Conservation (phyloP, 2,797 vertebrate genomes). For the Lacerta viridis region DNA sequence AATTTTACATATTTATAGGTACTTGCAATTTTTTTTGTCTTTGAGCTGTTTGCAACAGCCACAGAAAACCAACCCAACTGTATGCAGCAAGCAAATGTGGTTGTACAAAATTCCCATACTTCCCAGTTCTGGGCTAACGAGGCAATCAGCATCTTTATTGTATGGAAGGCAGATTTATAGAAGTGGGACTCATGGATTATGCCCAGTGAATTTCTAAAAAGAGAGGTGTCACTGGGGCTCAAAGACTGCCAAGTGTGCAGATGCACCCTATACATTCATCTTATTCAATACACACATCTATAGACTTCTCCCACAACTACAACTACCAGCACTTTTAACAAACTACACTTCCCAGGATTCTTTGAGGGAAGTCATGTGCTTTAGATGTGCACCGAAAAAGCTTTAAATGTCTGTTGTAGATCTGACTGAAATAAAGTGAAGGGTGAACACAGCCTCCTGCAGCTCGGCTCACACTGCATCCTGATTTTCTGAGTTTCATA, state of each 20-base stretch:
- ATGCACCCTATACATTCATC: no score
- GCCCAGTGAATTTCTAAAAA: background rate
- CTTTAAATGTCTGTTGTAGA: no score
- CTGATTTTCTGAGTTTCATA: background rate
- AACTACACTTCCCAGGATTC: no score
- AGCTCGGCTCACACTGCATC: background rate
- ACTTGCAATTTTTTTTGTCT: accelerated
- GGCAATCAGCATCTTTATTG: background rate
- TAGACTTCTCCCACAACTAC: no score
- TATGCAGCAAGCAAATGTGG: background rate
- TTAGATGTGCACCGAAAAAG: no score
- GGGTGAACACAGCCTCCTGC: background rate
- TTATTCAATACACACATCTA: no score
- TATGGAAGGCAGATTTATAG: background rate
- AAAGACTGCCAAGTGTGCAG: background rate
- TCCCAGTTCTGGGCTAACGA: background rate
- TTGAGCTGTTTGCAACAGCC: conserved; percentile 10
- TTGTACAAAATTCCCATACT: conserved; percentile 23
- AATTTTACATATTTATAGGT: conserved; percentile 60
- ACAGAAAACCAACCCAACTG: background rate
- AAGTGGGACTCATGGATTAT: background rate
- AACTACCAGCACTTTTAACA: no score
- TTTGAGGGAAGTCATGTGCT: no score
- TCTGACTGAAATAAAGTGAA: background rate
- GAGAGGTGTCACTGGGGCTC: background rate